Evolutionary conservation across 2,113 vertebrate species (phyloP), one percentile per base, ranked within the genome.

Genomic region (Smithornis capensis): DNA sequence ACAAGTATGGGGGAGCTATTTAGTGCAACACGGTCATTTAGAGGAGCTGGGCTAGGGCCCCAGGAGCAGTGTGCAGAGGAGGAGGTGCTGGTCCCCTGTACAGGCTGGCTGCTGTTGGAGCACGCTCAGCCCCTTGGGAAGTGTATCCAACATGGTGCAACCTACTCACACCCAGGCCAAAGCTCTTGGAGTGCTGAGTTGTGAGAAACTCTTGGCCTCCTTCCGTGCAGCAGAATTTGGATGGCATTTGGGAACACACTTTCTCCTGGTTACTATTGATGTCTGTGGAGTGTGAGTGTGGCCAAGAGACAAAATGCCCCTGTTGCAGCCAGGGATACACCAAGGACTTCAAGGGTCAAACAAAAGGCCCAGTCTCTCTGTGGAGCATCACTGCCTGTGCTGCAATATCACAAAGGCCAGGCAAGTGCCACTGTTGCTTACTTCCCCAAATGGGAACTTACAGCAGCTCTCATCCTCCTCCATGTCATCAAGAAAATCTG

Each of bases 321-420:
- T 71, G n/a, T 19, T 60, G n/a, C 52, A 78, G 44, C 52, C 9
- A 23, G 47, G 83, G 79, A 90, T 52, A n/a, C n/a, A 55, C 33
- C 71, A 75, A 67, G 52, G 56, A 78, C 25, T 60, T 83, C 52
- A 89, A 64, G 79, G 64, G n/a, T 88, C 56, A 91, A 80, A 88
- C 35, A 68, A 80, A 77, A 77, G 70, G 69, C 65, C 37, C 45
- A 56, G 52, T 59, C 17, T 79, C 62, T 76, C 60, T 38, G 25
- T 63, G 64, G 56, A 83, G 59, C 60, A 81, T 59, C 71, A 38
- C 37, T 14, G 65, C 79, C 75, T 70, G 45, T 27, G 55, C 55
- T 64, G 60, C 56, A 63, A 5, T 42, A 78, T 56, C 68, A 89
- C 56, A 90, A 45, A 74, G 44, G 35, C 33, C 73, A 83, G 60